Percentiles rank a stretch among this genome's conserved stretches.
Conservation (phyloP, 2,113 vertebrate species). For the Clarias batrachus region DNA sequence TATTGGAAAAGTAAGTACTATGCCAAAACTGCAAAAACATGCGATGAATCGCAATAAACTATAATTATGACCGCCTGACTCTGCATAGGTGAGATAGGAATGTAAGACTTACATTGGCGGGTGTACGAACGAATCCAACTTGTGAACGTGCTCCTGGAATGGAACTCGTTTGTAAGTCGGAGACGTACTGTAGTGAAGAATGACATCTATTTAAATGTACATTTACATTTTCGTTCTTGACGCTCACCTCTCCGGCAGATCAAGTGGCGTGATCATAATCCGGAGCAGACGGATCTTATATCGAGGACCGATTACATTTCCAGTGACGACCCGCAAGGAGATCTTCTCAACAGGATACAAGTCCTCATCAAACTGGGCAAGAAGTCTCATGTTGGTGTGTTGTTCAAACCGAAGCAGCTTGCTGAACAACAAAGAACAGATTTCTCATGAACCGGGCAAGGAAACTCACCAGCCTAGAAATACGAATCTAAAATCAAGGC, state of each 20-base stretch:
- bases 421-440: slow-evolving; percentile 59
- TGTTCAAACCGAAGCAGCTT: slow-evolving; percentile 80
- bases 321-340: slow-evolving; percentile 81
- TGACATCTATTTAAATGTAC: too few species aligned
- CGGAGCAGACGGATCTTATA: slow-evolving; percentile 84
- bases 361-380: slow-evolving; percentile 86
- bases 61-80: too few species aligned
- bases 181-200: too few species aligned
- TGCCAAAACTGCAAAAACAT: too few species aligned
- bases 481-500: too few species aligned
- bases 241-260: slow-evolving; percentile 78
- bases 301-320: slow-evolving; percentile 81
- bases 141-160: too few species aligned
- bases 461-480: not conserved
- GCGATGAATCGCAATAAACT: too few species aligned
- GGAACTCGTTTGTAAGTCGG: too few species aligned
- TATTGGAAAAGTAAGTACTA: too few species aligned
- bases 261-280: slow-evolving; percentile 78
- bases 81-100: too few species aligned
- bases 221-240: not conserved
- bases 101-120: too few species aligned
- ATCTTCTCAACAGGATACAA: slow-evolving; percentile 77
- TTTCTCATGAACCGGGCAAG: not conserved
- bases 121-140: too few species aligned
- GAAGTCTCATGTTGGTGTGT: slow-evolving; percentile 81